Base-by-base conservation (phyloP, 1,140 invertebrate species). In the Neomicropteryx cornuta region DNA sequence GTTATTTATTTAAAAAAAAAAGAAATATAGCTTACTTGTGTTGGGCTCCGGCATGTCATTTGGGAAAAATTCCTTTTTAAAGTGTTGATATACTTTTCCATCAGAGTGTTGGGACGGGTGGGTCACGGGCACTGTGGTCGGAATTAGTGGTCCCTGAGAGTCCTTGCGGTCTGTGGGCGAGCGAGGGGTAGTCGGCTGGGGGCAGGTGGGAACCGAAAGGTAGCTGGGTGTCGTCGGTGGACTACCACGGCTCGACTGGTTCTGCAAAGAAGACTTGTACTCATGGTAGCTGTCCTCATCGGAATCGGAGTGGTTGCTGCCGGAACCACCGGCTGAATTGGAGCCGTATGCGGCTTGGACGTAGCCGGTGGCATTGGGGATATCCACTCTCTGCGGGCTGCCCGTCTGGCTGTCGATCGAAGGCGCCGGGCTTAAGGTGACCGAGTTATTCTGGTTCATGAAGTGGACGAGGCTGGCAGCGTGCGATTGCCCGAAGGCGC, bases 371-470 rank as follows among this genome's bases (percentile, higher is more conserved):
- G 87, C 84, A 47, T 87, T 88, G 54, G 83, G 84, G 16, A 87
- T 71, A 13, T 79, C 73, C 24, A 75, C 68, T 58, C 87, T 80
- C 27, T 84, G 83, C 5, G 87, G 87, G 42, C 83, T 87, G 22
- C 86, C 84, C 5, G 83, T 77, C 51, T 86, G 87, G 49, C 87
- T 90, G 53, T 90, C 86, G 4, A 89, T 72, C 4, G 87, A 90
- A 0, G 87, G 87, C 10, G 88, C 87, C 21, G 88, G 88, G 52
- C 87, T 91, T 37, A 91, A 66, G 2, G 87, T 91, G 1, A 92
- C 87, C 10, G 87, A 90, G 52, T 86, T 89, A 36, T 67, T 70
- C 42, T 75, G 72, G 18, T 65, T 67, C 57, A 77, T 77, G 13
- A 83, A 71, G 53, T 79, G 77, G 28, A 79, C 80, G 53, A 81